phyloP scores from a whole-genome alignment of 2,113 vertebrate genomes.

The Casuarius casuarius region DNA sequence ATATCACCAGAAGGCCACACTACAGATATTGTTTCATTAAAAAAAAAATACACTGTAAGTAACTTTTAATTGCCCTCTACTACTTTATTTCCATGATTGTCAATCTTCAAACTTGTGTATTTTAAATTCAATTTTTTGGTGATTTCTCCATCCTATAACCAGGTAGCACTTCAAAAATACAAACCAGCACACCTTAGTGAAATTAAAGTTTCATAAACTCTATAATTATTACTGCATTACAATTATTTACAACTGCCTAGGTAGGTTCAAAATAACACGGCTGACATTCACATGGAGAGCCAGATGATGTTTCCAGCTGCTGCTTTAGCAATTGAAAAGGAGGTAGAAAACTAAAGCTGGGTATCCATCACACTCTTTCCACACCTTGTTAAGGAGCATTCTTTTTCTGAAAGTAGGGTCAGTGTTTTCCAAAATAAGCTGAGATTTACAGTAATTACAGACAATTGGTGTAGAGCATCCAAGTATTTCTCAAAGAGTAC shows the following conservation, averaged over 20 bases:
- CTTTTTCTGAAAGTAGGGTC: background rate
- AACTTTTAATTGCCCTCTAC: background rate
- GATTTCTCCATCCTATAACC: background rate
- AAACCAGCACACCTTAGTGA: background rate
- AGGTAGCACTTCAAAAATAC: background rate
- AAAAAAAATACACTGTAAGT: background rate
- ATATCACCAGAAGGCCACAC: background rate
- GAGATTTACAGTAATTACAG: background rate
- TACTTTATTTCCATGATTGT: background rate
- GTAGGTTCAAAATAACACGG: background rate
- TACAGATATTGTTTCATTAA: background rate
- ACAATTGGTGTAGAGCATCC: background rate
- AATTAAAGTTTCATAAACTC: background rate
- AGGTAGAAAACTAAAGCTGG: background rate
- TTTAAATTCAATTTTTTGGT: background rate
- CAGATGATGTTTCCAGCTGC: background rate
- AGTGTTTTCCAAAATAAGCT: background rate
- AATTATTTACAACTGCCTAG: background rate
- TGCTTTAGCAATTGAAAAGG: background rate
- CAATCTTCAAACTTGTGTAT: background rate
- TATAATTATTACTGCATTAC: background rate
- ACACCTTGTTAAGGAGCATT: background rate
- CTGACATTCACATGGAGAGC: background rate
- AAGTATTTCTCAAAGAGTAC: background rate
- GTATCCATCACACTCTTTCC: background rate